phyloP scores from a whole-genome alignment of 2,113 vertebrate genomes.

The Micronycteris hirsuta region DNA sequence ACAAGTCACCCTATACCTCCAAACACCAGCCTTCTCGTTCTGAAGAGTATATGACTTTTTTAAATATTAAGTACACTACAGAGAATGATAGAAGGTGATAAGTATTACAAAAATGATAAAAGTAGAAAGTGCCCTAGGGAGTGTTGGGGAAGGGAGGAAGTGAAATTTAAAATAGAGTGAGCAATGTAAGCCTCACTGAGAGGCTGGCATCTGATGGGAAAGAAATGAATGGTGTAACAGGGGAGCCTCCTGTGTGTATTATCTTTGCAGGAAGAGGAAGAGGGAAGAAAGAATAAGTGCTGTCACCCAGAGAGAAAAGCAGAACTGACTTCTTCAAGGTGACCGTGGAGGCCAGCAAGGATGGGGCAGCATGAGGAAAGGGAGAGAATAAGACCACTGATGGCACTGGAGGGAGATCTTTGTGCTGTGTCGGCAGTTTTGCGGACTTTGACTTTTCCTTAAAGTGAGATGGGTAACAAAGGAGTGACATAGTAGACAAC shows the following conservation, averaged over 20 bases:
- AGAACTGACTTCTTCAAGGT: neutral
- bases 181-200: neutral
- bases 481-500: neutral
- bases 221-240: neutral
- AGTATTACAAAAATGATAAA: neutral
- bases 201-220: neutral
- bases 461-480: neutral
- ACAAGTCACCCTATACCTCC: neutral
- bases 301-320: neutral
- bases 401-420: neutral
- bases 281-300: neutral
- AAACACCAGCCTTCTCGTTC: neutral
- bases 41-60: neutral
- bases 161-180: neutral
- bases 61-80: neutral
- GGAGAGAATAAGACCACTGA: neutral
- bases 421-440: neutral
- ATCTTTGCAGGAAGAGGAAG: neutral
- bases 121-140: neutral
- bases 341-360: neutral
- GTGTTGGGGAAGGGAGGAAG: neutral
- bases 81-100: neutral
- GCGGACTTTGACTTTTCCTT: neutral
- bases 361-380: neutral
- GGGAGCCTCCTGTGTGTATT: rapidly evolving